Conservation (phyloP, 2,888 invertebrate genomes). For the Microplitis deprimator region DNA sequence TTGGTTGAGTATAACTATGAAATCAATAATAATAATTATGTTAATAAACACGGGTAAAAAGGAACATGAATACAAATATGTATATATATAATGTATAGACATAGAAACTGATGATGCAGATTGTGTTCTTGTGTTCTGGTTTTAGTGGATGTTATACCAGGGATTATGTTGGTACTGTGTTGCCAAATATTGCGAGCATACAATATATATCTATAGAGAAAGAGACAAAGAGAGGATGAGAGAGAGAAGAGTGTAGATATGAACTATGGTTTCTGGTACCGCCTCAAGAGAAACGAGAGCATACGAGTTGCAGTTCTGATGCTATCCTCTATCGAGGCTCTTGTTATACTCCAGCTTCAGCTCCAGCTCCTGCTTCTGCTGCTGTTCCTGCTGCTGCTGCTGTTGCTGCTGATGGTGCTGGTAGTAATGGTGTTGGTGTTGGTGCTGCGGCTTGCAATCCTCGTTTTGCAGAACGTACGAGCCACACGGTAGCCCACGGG, state of each 20-base stretch:
- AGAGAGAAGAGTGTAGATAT: background rate
- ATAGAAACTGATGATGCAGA: background rate
- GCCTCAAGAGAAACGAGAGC: slow-evolving; percentile 42
- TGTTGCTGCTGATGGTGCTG: background rate
- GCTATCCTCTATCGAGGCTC: slow-evolving; percentile 3
- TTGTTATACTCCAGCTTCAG: background rate
- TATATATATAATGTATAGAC: too few species aligned
- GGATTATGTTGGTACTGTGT: slow-evolving; percentile 25
- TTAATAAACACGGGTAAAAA: background rate
- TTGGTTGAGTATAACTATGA: background rate
- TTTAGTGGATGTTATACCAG: background rate
- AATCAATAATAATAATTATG: background rate
- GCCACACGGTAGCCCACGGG: slow-evolving; percentile 53
- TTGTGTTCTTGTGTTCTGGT: background rate
- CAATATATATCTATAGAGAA: background rate
- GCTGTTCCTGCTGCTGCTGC: background rate
- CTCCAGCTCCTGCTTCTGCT: background rate
- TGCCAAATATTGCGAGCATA: slow-evolving; percentile 22
- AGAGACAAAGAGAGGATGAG: background rate
- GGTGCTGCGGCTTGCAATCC: slow-evolving; percentile 24
- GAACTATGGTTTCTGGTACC: slow-evolving; percentile 32
- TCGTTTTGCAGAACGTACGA: slow-evolving; percentile 38
- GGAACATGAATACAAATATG: background rate
- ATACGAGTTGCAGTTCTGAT: slow-evolving; percentile 24
- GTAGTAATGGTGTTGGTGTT: slow-evolving; percentile 14